phyloP scores from a whole-genome alignment of 2,888 invertebrate species.

The Drosophila subquinaria region DNA sequence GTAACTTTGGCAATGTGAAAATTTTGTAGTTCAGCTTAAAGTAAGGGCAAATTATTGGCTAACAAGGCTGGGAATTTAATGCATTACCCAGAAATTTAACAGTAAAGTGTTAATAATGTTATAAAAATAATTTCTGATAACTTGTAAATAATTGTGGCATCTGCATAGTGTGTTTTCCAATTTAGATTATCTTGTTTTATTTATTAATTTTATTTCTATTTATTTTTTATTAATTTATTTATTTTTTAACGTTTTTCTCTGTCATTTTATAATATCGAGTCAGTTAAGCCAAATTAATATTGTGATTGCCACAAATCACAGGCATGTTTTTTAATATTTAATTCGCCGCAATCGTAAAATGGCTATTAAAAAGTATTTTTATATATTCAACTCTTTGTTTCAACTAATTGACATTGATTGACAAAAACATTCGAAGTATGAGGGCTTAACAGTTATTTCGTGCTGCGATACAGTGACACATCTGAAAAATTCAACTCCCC shows the following conservation, averaged over 20 bases:
- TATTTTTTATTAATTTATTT: too few relatives aligned
- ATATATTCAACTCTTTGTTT: not conserved
- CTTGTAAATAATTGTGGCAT: not conserved
- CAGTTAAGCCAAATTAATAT: too few relatives aligned
- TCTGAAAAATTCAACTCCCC: not conserved
- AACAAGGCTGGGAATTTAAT: constrained; percentile 7
- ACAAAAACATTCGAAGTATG: not conserved
- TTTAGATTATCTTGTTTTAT: not conserved
- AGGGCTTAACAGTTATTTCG: not conserved
- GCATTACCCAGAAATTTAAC: constrained; percentile 20
- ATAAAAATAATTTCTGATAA: not conserved
- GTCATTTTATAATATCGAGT: too few relatives aligned
- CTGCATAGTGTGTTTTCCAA: not conserved
- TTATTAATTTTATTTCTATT: too few relatives aligned
- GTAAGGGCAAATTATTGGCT: constrained; percentile 14
- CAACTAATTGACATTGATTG: not conserved
- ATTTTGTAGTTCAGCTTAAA: constrained; percentile 17
- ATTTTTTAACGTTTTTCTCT: too few relatives aligned
- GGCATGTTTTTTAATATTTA: too few relatives aligned
- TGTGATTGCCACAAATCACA: too few relatives aligned
- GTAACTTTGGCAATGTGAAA: constrained; percentile 23
- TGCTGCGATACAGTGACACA: too few relatives aligned
- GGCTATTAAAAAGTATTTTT: not conserved
- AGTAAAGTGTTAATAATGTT: not conserved
- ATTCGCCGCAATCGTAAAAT: not conserved